Evolutionary conservation across 2,113 vertebrate genomes (phyloP), one percentile per base, ranked within the genome.

Genomic region (Polypterus senegalus): DNA sequence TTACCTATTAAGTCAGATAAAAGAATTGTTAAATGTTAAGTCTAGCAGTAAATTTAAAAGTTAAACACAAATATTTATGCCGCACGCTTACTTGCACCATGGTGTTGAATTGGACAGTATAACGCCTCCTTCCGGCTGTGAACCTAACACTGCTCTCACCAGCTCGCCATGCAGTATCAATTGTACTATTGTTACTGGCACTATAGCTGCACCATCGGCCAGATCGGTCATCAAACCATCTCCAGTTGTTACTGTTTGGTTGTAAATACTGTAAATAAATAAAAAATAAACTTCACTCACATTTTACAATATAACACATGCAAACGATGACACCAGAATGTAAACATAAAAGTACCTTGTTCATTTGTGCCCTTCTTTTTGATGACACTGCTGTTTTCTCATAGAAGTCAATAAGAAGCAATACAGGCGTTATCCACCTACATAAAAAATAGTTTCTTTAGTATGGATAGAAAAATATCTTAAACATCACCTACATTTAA

Each of bases 181-280:
- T 96, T 56, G 92, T 96, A 64, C 91, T 93, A 71, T 96, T 96
- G 78, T 96, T 96, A 70, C 92, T 92, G 48, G 92, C 91, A 58
- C 91, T 94, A 68, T 96, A 96, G 78, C 91, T 94, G 80, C 92
- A 96, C 92, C 92, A 96, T 65, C 92, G 91, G 6, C 92, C 92
- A 5, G 92, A 94, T 49, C 92, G 89, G 72, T 96, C 92, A 77
- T 96, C 92, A 80, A 96, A 96, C 92, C 92, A 96, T 57, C 92
- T 85, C 92, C 92, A 96, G 67, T 94, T 96, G 73, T 96, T 96
- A 6, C 85, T 90, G 74, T 91, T 93, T 46, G 90, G 88, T 70
- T 96, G 92, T 55, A 96, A 78, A 73, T 92, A 96, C 92, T 96
- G 67, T 51, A 66, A 45, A 44, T 3, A 47, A n/a, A 8, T 48